Conservation (phyloP, 2,797 vertebrate species). For the Danio tinwini region DNA sequence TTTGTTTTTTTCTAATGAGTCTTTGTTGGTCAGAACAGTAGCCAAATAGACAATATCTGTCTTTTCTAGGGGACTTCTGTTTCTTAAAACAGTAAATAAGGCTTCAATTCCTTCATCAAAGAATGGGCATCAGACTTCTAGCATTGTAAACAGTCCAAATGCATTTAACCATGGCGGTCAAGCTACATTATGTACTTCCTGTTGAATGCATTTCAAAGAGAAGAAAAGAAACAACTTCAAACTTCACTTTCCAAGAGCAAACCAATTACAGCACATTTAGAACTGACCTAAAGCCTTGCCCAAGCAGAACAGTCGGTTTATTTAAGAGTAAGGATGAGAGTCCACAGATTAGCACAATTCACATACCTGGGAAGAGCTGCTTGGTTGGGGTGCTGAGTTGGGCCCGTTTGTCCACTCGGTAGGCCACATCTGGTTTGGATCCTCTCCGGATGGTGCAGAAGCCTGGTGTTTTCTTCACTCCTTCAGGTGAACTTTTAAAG, state of each 20-base stretch:
- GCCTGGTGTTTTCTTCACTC: constrained; percentile 89
- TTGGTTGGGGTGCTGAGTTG: constrained; percentile 94
- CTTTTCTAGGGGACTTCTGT: constrained; percentile 43
- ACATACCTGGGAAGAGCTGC: constrained; percentile 89
- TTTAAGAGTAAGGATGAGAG: not conserved
- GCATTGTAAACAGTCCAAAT: constrained; percentile 50
- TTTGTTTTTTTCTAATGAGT: not conserved
- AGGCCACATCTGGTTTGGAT: constrained; percentile 91
- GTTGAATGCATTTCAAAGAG: constrained; percentile 47
- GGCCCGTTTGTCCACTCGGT: constrained; percentile 87
- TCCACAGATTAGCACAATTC: not conserved
- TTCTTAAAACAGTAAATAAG: constrained; percentile 63
- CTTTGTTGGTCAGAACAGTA: constrained; percentile 40
- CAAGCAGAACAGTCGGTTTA: constrained; percentile 4
- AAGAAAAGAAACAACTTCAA: constrained; percentile 58
- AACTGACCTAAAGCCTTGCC: constrained; percentile 13
- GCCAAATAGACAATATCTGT: constrained; percentile 49
- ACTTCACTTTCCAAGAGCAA: constrained; percentile 51
- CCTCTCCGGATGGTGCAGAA: constrained; percentile 92
- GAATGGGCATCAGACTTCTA: constrained; percentile 45
- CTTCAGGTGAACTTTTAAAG: constrained; percentile 92
- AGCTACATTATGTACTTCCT: constrained; percentile 52
- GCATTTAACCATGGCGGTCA: constrained; percentile 44
- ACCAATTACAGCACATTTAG: constrained; percentile 34
- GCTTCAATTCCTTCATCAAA: constrained; percentile 55